phyloP scores from a whole-genome alignment of 1,140 invertebrate species.

The Neodiprion fabricii region DNA sequence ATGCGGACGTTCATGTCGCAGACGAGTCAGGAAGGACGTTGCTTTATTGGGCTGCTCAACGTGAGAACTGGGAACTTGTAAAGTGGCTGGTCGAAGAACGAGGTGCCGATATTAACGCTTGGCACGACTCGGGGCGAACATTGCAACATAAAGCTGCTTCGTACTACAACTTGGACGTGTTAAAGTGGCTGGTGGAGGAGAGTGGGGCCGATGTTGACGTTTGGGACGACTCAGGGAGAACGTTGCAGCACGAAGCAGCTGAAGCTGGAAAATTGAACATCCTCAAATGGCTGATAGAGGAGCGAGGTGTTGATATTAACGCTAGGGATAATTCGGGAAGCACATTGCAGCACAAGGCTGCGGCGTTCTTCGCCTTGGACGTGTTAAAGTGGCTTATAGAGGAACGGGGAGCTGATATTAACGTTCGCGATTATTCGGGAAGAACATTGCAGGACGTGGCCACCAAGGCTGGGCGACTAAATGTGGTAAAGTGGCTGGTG shows the following conservation, averaged over 20 bases:
- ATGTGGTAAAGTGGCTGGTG: not conserved
- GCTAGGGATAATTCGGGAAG: not conserved
- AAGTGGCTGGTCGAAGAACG: not conserved
- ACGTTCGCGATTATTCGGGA: not conserved
- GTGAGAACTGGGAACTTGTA: not conserved
- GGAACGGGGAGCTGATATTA: not conserved
- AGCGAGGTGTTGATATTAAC: not conserved
- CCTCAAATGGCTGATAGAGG: not conserved
- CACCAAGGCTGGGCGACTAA: not conserved
- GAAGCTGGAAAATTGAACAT: not conserved
- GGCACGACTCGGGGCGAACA: not conserved
- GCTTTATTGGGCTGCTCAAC: constrained; percentile 31
- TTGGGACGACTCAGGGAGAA: not conserved
- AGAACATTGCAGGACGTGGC: not conserved
- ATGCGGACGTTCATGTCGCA: not conserved
- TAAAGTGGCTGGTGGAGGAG: not conserved
- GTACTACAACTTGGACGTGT: not conserved
- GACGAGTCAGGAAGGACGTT: constrained; percentile 22
- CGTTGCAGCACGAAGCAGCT: not conserved
- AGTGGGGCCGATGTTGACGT: not conserved
- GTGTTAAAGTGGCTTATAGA: not conserved
- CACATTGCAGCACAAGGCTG: not conserved
- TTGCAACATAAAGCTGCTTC: not conserved
- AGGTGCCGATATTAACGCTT: not conserved
- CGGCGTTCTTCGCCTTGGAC: not conserved